Conservation (phyloP, 2,113 vertebrate species). For the Microtus ochrogaster region DNA sequence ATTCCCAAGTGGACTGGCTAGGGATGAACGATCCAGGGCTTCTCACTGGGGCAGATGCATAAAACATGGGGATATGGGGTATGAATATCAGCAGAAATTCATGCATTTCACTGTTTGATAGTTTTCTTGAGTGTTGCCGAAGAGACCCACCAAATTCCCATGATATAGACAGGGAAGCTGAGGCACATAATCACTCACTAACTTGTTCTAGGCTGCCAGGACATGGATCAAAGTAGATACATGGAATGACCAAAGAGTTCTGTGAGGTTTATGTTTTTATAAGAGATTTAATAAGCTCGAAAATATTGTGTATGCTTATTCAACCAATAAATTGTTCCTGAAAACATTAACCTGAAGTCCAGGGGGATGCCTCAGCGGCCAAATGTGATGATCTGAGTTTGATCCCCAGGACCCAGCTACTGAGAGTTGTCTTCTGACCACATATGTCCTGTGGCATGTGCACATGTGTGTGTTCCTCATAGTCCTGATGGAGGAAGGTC, state of each 20-base stretch:
- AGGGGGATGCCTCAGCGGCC: no score
- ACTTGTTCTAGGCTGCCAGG: background rate
- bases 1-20: background rate
- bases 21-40: background rate
- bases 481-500: no score
- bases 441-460: background rate
- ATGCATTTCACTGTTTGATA: conserved; percentile 9
- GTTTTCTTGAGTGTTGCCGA: background rate
- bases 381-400: background rate
- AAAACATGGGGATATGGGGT: background rate
- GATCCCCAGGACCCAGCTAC: background rate
- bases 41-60: background rate
- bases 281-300: conserved; percentile 1
- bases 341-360: conserved; percentile 5
- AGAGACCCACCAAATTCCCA: background rate
- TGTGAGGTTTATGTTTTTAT: background rate
- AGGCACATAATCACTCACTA: background rate
- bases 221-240: background rate
- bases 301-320: background rate
- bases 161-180: background rate
- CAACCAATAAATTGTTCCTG: background rate
- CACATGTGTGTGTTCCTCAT: background rate
- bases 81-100: background rate
- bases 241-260: background rate
- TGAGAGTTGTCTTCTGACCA: background rate